phyloP scores from a whole-genome alignment of 53 echinoderm and acorn worm species.

The Paelopatides confundens region DNA sequence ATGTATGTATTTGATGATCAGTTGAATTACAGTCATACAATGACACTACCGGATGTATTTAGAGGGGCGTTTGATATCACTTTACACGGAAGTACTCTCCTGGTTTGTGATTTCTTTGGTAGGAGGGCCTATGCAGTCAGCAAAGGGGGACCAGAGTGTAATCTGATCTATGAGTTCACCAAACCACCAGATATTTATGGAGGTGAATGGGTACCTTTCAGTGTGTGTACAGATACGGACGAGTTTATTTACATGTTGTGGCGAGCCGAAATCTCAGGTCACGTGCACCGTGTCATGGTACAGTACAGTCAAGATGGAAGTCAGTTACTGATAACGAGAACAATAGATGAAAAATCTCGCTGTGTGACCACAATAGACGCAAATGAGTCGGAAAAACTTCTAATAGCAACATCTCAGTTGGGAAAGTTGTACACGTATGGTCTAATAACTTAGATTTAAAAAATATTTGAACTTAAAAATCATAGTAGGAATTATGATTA shows the following conservation, averaged over 20 bases:
- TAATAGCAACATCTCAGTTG: neutral
- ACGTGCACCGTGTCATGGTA: neutral
- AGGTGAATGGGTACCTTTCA: neutral
- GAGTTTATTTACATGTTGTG: neutral
- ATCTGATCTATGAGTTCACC: neutral
- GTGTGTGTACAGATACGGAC: neutral
- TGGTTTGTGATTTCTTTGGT: conserved; percentile 1
- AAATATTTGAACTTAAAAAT: too few species aligned
- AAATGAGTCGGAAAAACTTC: neutral
- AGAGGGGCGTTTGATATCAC: neutral
- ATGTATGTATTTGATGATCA: neutral
- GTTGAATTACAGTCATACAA: neutral
- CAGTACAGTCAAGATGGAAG: neutral
- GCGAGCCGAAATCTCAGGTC: neutral
- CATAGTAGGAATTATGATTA: too few species aligned
- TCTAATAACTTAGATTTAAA: neutral
- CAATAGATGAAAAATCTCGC: neutral
- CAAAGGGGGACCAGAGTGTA: neutral
- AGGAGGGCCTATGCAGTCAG: neutral
- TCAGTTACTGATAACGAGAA: neutral
- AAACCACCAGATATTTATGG: neutral
- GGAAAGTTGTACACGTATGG: neutral
- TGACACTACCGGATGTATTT: neutral
- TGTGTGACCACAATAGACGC: neutral
- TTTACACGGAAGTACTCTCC: neutral